Conservation (phyloP, 2,888 invertebrate species). For the Ectropis crepuscularia region DNA sequence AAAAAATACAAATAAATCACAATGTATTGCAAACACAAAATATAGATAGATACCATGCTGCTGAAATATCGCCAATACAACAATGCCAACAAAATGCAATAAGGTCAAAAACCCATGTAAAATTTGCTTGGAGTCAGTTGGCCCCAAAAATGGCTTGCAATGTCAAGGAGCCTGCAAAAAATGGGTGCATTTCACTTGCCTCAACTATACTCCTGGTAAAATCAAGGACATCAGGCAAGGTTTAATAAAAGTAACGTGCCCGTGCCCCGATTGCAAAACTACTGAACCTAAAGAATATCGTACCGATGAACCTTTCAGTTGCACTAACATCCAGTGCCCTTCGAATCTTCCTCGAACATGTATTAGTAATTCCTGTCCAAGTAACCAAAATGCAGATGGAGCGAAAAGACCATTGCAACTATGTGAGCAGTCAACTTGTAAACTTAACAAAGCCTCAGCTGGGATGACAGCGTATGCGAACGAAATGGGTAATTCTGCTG, state of each 20-base stretch:
- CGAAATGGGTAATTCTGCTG: not conserved
- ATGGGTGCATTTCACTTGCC: conserved; percentile 71
- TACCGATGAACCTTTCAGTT: conserved; percentile 58
- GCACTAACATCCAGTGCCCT: conserved; percentile 61
- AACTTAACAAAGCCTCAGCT: not conserved
- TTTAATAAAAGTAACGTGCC: conserved; percentile 68
- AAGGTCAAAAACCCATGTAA: conserved; percentile 71
- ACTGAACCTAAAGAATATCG: conserved; percentile 57
- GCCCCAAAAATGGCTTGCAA: conserved; percentile 63
- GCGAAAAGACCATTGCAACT: conserved; percentile 41
- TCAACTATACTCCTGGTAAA: conserved; percentile 72
- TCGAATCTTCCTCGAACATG: conserved; percentile 62
- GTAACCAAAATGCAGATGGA: conserved; percentile 37
- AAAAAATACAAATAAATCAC: not conserved
- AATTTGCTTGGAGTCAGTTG: conserved; percentile 65
- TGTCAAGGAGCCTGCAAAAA: conserved; percentile 69
- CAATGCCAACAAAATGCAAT: conserved; percentile 57
- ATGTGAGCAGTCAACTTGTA: conserved; percentile 32
- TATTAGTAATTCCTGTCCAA: conserved; percentile 49
- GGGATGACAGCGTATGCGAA: no score
- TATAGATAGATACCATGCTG: conserved; percentile 12
- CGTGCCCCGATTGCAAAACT: conserved; percentile 72
- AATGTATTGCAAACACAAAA: not conserved
- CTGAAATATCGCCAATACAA: conserved; percentile 36
- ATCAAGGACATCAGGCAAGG: conserved; percentile 69